These are phyloP conservation scores for Colletes collaris DNA, from an alignment of 2,888 invertebrate genomes.

Conservation along the genomic window DNA sequence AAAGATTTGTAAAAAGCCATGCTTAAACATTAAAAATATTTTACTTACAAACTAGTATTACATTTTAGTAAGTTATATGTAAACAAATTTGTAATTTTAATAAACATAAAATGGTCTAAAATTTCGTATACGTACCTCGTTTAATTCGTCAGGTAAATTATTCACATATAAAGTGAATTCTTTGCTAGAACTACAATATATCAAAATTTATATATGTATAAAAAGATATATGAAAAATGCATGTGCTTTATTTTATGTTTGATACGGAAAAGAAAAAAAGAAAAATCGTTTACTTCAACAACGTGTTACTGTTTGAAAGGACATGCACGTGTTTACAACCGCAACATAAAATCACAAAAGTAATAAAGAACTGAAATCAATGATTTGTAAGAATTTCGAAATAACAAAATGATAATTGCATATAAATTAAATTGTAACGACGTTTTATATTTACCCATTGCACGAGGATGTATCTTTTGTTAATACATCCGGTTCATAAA, in stretches of 20 bases:
- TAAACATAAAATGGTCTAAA: constrained; percentile 4
- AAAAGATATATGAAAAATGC: background rate
- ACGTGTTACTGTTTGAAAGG: background rate
- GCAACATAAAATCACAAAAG: background rate
- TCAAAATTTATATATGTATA: background rate
- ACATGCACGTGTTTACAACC: background rate
- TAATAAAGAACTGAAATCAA: background rate
- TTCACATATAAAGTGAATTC: constrained; percentile 69
- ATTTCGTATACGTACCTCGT: constrained; percentile 59
- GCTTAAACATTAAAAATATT: constrained; percentile 53
- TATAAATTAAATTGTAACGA: background rate
- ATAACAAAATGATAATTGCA: background rate
- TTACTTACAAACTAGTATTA: background rate
- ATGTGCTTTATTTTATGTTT: background rate
- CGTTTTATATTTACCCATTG: constrained; percentile 7
- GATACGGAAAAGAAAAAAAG: background rate
- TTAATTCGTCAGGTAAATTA: constrained; percentile 73
- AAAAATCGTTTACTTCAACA: background rate
- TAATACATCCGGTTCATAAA: background rate
- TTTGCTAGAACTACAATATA: constrained; percentile 2
- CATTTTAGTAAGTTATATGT: background rate
- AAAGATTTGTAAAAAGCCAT: constrained; percentile 70
- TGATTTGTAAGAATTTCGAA: background rate
- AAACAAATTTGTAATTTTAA: background rate
- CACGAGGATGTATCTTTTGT: background rate